Conservation (phyloP, 2,113 vertebrate species). For the Petaurus breviceps region DNA sequence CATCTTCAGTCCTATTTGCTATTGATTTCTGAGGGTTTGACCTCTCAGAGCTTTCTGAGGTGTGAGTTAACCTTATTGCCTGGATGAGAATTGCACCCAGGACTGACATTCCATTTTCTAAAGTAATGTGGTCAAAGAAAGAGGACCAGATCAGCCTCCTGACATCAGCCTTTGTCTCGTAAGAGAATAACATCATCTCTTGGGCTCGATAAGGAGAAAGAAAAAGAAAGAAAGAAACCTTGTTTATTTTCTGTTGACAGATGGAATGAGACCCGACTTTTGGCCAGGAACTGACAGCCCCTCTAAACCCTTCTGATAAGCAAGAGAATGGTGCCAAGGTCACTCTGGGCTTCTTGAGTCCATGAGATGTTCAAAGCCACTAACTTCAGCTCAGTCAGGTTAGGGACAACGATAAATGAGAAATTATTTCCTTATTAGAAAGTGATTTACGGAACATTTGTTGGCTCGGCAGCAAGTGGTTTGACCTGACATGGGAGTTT, state of each 20-base stretch:
- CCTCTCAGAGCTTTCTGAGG: conserved; percentile 76
- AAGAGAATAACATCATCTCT: conserved; percentile 61
- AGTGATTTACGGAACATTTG: conserved; percentile 8
- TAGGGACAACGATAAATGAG: conserved; percentile 58
- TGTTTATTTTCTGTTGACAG: conserved; percentile 42
- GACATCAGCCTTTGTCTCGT: conserved; percentile 65
- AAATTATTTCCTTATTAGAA: conserved; percentile 56
- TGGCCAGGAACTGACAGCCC: not conserved
- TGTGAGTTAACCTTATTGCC: conserved; percentile 78
- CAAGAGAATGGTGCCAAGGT: conserved; percentile 40
- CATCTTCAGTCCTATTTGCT: conserved; percentile 74
- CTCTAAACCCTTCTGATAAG: conserved; percentile 56
- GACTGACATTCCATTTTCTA: conserved; percentile 80
- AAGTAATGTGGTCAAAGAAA: conserved; percentile 69
- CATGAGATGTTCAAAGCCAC: conserved; percentile 47
- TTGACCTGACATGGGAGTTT: conserved; percentile 54
- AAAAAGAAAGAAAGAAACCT: not conserved
- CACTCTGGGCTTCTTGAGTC: not conserved
- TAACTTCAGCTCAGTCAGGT: conserved; percentile 56
- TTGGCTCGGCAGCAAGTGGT: conserved; percentile 39
- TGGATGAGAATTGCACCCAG: conserved; percentile 80
- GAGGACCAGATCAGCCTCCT: conserved; percentile 35
- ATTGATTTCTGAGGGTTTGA: conserved; percentile 82
- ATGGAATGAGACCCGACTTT: not conserved
- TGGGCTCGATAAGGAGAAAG: conserved; percentile 52